These are phyloP conservation scores for Tridacna crocea DNA, from an alignment of 2,888 invertebrate genomes.

Conservation along the genomic window DNA sequence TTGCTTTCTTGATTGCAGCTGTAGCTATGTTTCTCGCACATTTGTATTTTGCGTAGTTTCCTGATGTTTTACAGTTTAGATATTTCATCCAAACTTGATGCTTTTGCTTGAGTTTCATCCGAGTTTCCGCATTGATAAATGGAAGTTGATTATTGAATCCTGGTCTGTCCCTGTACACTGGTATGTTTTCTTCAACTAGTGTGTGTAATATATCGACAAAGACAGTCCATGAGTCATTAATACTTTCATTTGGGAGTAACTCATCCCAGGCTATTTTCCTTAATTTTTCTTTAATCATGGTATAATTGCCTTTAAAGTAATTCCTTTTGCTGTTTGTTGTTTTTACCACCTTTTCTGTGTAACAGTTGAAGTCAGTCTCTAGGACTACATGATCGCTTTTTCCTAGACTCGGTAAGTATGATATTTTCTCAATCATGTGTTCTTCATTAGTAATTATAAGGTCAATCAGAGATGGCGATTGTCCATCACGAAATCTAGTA, in stretches of 20 bases:
- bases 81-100: neutral
- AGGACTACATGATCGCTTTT: neutral
- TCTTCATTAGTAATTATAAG: neutral
- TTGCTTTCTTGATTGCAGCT: neutral
- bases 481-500: neutral
- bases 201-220: neutral
- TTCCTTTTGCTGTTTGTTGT: neutral
- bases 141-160: neutral
- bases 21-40: neutral
- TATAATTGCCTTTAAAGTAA: neutral
- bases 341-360: neutral
- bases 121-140: neutral
- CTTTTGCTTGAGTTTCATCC: too few relatives aligned
- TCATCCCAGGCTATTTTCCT: neutral
- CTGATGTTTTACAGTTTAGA: neutral
- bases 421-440: neutral
- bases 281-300: conserved; percentile 1
- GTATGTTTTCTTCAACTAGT: too few relatives aligned
- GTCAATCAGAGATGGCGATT: neutral
- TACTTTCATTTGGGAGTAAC: neutral
- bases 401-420: neutral
- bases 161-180: too few relatives aligned
- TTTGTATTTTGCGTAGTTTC: neutral
- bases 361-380: neutral
- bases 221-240: neutral